A percentile compares a stretch with the other conserved stretches of the same genome.
Evolutionary conservation across 1,140 invertebrate genomes (phyloP).

Genomic region (Solenopsis invicta): DNA sequence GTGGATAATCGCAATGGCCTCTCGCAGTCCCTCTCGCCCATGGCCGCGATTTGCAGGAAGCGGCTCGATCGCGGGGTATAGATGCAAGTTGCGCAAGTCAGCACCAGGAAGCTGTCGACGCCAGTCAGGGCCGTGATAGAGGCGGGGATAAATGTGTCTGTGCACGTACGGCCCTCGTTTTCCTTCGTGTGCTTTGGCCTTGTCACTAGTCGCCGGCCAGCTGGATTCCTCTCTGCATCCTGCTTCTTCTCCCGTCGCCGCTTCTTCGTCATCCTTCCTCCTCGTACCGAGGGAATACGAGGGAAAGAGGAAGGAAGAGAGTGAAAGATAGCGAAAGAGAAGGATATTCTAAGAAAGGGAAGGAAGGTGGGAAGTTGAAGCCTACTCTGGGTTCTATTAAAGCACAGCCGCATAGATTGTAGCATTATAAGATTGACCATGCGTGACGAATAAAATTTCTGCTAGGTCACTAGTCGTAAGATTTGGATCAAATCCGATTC

Average conservation of each 20-base stretch:
- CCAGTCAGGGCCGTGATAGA: constrained; percentile 54
- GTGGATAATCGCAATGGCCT: constrained; percentile 22
- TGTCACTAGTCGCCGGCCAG: constrained; percentile 50
- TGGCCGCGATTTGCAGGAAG: constrained; percentile 57
- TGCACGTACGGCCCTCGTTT: constrained; percentile 46
- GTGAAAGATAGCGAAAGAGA: background rate
- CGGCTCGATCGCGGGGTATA: constrained; percentile 48
- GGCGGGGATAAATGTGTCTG: constrained; percentile 55
- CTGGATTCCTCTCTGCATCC: constrained; percentile 46
- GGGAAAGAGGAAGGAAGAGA: constrained; percentile 13
- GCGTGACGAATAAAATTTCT: constrained; percentile 6
- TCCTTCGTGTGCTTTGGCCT: constrained; percentile 52
- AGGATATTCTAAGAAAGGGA: background rate
- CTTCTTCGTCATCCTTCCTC: background rate
- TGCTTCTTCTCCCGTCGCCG: constrained; percentile 12
- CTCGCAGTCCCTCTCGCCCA: constrained; percentile 30
- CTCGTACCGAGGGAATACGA: background rate
- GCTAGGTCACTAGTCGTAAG: background rate
- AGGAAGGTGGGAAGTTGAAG: background rate
- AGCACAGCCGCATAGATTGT: background rate
- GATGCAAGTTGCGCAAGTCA: constrained; percentile 62
- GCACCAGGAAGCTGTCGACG: constrained; percentile 67
- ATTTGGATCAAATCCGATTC: background rate
- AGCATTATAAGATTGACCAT: background rate
- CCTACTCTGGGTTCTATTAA: background rate